A percentile compares a stretch with the other conserved stretches of the same genome.
Evolutionary conservation across 2,113 vertebrate species (phyloP).

Genomic region (Lota lota): DNA sequence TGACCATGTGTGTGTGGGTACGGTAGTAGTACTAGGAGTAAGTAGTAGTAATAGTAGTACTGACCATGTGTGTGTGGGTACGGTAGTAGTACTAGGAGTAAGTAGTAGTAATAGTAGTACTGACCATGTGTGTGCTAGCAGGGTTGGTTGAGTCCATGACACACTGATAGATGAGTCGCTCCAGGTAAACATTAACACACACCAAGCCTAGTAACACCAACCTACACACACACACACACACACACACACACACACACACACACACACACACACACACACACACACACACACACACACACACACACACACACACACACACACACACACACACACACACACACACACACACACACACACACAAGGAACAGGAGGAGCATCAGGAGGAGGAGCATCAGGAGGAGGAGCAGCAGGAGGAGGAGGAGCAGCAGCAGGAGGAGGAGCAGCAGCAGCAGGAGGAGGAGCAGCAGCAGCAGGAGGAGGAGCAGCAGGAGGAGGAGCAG

Average conservation of each 20-base stretch:
- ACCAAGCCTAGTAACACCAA: constrained; percentile 66
- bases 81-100: background rate
- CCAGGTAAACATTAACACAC: constrained; percentile 73
- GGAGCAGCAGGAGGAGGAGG: background rate
- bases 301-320: constrained; percentile 3
- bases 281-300: constrained; percentile 7
- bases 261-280: constrained; percentile 19
- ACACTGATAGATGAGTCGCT: constrained; percentile 66
- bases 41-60: background rate
- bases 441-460: too few species aligned
- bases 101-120: constrained; percentile 1
- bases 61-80: background rate
- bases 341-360: too few species aligned
- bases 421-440: too few species aligned
- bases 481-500: background rate
- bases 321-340: background rate
- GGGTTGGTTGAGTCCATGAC: constrained; percentile 57
- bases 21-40: background rate
- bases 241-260: constrained; percentile 11
- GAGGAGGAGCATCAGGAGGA: background rate
- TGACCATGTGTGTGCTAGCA: constrained; percentile 71
- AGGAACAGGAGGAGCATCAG: background rate
- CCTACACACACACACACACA: constrained; percentile 45
- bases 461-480: too few species aligned
- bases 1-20: constrained; percentile 51